phyloP scores from a whole-genome alignment of 2,888 invertebrate genomes.

The Athrips mouffetella region DNA sequence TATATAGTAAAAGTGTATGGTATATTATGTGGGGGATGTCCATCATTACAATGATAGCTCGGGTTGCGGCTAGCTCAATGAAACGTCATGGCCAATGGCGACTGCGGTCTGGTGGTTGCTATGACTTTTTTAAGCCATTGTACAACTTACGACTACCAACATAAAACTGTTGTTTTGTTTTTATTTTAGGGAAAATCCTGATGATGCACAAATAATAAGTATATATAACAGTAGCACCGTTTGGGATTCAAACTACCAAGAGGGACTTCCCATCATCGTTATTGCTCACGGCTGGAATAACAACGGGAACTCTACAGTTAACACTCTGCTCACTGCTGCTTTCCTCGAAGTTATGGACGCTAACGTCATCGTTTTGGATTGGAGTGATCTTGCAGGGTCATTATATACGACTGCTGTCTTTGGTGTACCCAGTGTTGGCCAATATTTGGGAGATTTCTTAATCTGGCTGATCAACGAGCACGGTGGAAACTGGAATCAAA shows the following conservation, averaged over 20 bases:
- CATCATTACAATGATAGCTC: no score
- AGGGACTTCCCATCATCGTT: conserved; percentile 39
- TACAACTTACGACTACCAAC: no score
- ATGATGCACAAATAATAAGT: conserved; percentile 41
- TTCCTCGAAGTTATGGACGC: conserved; percentile 46
- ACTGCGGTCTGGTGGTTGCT: no score
- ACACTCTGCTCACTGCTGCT: conserved; percentile 41
- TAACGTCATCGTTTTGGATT: conserved; percentile 66
- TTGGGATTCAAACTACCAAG: conserved; percentile 43
- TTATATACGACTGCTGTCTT: conserved; percentile 44
- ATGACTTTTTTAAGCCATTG: no score
- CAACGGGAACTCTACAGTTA: conserved; percentile 43
- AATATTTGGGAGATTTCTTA: conserved; percentile 57
- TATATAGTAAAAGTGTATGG: no score
- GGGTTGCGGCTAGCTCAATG: no score
- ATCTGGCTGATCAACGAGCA: conserved; percentile 51
- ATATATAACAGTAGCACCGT: conserved; percentile 47
- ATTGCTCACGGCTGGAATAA: conserved; percentile 60
- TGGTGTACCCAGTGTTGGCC: conserved; percentile 53
- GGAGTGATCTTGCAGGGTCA: conserved; percentile 43
- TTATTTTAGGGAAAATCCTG: conserved; percentile 42
- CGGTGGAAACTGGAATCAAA: conserved; percentile 40
- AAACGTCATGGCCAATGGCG: no score
- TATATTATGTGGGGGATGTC: no score
- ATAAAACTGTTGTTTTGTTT: no score